Conservation (phyloP, 2,888 invertebrate species). For the Schizotus pectinicornis region DNA sequence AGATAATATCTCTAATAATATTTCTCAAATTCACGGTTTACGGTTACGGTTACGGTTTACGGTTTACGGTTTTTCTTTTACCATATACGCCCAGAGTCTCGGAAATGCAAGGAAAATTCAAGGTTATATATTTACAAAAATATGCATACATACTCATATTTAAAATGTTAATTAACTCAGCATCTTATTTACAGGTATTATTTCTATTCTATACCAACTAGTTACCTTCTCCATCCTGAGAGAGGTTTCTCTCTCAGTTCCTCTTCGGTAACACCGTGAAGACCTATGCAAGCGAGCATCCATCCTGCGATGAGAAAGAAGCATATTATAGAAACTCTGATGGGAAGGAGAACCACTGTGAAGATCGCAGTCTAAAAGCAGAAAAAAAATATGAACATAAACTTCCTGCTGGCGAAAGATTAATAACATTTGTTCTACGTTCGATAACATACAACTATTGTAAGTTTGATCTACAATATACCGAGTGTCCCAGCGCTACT, state of each 20-base stretch:
- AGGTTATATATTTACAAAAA: constrained; percentile 9
- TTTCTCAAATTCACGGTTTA: no score
- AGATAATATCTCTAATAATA: no score
- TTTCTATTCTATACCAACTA: constrained; percentile 21
- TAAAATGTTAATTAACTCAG: neutral
- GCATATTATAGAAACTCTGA: constrained; percentile 79
- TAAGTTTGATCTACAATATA: no score
- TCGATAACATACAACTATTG: no score
- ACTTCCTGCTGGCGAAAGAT: neutral
- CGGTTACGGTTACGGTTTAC: no score
- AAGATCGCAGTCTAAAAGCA: constrained; percentile 82
- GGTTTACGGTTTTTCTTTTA: no score
- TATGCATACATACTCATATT: neutral
- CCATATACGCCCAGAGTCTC: no score
- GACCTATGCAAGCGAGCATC: constrained; percentile 82
- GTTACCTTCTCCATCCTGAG: constrained; percentile 89
- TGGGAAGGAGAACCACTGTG: constrained; percentile 82
- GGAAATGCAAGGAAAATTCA: no score
- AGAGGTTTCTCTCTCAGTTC: constrained; percentile 80
- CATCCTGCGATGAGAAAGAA: constrained; percentile 81
- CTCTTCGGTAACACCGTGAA: constrained; percentile 80
- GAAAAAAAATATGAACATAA: constrained; percentile 15
- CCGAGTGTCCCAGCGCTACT: no score
- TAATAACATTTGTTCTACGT: no score
- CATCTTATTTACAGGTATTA: neutral